phyloP scores from a whole-genome alignment of 2,888 invertebrate species.

The Trissoscelio sp. region DNA sequence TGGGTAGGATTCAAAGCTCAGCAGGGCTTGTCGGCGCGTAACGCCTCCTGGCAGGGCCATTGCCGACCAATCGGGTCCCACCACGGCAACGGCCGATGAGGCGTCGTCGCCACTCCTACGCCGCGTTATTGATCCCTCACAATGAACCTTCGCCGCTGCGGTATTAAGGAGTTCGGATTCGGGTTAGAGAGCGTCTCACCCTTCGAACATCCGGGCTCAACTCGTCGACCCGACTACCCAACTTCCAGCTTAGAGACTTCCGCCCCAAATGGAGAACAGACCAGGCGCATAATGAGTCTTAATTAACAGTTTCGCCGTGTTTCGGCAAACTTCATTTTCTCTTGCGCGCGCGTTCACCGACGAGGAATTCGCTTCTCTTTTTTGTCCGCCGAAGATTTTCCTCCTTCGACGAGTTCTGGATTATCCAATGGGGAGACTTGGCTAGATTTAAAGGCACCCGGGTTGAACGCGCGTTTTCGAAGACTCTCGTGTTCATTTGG shows the following conservation, averaged over 20 bases:
- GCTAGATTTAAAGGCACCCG: conserved; percentile 12
- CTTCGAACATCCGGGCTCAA: conserved; percentile 63
- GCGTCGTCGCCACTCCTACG: conserved; percentile 82
- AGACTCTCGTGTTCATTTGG: conserved; percentile 6
- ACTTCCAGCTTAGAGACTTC: conserved; percentile 59
- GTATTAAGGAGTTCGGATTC: conserved; percentile 80
- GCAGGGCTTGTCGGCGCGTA: conserved; percentile 71
- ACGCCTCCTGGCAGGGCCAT: conserved; percentile 82
- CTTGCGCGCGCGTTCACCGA: conserved; percentile 12
- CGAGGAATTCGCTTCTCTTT: conserved; percentile 47
- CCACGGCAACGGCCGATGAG: conserved; percentile 79
- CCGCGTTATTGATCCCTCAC: conserved; percentile 82
- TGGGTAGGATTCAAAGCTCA: conserved; percentile 73
- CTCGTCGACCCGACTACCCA: conserved; percentile 52
- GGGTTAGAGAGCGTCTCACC: conserved; percentile 74
- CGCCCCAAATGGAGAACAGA: conserved; percentile 65
- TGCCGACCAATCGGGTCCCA: conserved; percentile 72
- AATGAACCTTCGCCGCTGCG: conserved; percentile 77
- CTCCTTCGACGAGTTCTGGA: conserved; percentile 33
- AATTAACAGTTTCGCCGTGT: conserved; percentile 83
- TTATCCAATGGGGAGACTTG: conserved; percentile 33
- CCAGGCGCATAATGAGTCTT: conserved; percentile 82
- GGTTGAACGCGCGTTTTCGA: conserved; percentile 1
- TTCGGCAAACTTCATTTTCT: conserved; percentile 82
- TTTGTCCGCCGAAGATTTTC: conserved; percentile 42